These are phyloP conservation scores for Habroteleia sp. DNA, from an alignment of 2,888 invertebrate genomes.

Conservation along the genomic window DNA sequence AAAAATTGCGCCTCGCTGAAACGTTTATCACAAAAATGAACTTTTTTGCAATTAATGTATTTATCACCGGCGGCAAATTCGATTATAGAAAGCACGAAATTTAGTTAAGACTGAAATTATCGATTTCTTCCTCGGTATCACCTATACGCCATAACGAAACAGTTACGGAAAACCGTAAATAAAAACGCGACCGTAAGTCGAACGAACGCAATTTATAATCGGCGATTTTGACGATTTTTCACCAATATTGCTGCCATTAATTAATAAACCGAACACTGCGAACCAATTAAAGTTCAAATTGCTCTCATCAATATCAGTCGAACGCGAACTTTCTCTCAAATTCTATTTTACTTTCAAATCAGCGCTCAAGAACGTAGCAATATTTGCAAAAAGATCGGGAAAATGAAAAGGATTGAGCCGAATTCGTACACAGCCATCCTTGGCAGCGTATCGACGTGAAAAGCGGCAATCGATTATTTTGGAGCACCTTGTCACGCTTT, in stretches of 20 bases:
- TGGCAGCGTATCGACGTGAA: constrained; percentile 16
- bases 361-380: constrained; percentile 1
- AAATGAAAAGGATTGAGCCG: constrained; percentile 14
- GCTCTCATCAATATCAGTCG: constrained; percentile 16
- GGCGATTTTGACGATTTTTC: neutral
- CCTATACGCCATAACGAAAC: constrained; percentile 13
- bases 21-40: constrained; percentile 9
- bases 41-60: constrained; percentile 29
- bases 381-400: neutral
- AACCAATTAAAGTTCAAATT: constrained; percentile 16
- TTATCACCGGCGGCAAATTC: constrained; percentile 27
- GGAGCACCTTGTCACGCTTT: constrained; percentile 37
- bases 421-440: constrained; percentile 33
- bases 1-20: no score
- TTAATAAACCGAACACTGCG: neutral
- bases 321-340: constrained; percentile 25
- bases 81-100: constrained; percentile 41
- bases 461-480: constrained; percentile 54
- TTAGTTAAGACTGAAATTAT: constrained; percentile 42
- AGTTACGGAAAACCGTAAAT: constrained; percentile 21
- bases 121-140: constrained; percentile 13
- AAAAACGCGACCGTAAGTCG: neutral
- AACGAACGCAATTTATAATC: neutral
- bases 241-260: neutral
- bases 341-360: constrained; percentile 33